Evolutionary conservation across 2,888 invertebrate genomes (phyloP), one percentile per base, ranked within the genome.

Genomic region (Apoda limacodes): DNA sequence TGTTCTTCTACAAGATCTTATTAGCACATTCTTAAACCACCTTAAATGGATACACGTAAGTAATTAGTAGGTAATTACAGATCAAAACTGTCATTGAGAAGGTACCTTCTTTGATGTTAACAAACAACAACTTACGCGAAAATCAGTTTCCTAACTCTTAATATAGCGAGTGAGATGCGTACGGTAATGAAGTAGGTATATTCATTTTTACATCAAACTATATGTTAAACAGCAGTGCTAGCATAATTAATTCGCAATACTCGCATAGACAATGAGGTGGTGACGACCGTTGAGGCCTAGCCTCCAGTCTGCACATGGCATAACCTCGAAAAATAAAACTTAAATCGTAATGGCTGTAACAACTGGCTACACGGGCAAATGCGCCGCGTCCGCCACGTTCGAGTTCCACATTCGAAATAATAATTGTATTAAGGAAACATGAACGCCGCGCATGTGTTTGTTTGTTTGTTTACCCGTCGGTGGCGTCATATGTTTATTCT

Each of bases 401-500:
- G 59, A 70, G 75, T 60, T 75, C 72, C 62, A 72, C 74, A 74
- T 78, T 75, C 75, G 71, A 78, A 78, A 76, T 78, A 80, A 78
- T 78, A 80, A 78, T 78, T 78, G 80, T 78, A 80, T 78, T 78
- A 78, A 78, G 76, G 78, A 78, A 78, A 78, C 78, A 81, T 80
- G 78, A 80, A 75, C 78, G 75, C 64, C 62, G 75, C 80, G 82
- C 76, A 78, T 80, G 81, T 82, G 80, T 81, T 82, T 82, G 82
- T 81, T 82, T 82, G 81, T 82, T 82, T 82, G 82, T 82, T 82
- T 82, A 82, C 76, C 66, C 66, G 66, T 55, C 67, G 70, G 60
- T 81, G 82, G 81, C 82, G 82, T 82, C 81, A 82, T 75, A 70
- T 82, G 82, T 82, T 82, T 82, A 81, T 81, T 78, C 82, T 78